Conservation (phyloP, 2,113 vertebrate genomes). For the Oreochromis spilurus region DNA sequence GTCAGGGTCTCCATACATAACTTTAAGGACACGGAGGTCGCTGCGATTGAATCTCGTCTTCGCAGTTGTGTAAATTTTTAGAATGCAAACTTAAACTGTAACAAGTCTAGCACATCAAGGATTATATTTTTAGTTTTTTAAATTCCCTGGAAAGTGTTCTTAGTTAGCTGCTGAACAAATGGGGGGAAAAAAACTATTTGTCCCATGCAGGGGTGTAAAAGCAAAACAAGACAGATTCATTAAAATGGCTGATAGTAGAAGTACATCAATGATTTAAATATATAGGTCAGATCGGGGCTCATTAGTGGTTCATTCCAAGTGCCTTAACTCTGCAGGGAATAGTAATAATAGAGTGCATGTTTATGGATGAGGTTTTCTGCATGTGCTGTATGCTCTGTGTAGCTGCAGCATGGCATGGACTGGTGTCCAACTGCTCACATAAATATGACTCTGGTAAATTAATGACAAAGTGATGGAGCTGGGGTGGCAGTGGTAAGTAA, state of each 20-base stretch:
- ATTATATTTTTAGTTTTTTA: background rate
- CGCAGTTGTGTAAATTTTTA: background rate
- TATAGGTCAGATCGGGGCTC: conserved; percentile 57
- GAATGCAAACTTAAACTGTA: background rate
- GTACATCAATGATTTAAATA: conserved; percentile 41
- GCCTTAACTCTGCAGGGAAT: conserved; percentile 39
- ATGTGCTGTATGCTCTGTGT: background rate
- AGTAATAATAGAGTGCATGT: conserved; percentile 42
- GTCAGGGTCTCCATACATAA: background rate
- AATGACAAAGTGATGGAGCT: conserved; percentile 51
- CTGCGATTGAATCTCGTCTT: background rate
- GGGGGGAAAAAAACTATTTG: background rate
- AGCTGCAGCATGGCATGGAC: background rate
- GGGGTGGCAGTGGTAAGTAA: conserved; percentile 48
- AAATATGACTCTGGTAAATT: conserved; percentile 55
- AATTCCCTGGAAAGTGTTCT: background rate
- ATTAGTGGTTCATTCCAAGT: conserved; percentile 54
- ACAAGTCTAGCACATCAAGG: background rate
- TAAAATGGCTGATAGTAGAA: conserved; percentile 20
- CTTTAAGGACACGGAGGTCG: background rate
- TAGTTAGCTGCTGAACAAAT: conserved; percentile 14
- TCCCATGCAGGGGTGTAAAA: background rate
- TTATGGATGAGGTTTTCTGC: conserved; percentile 47
- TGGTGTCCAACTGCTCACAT: conserved; percentile 32
- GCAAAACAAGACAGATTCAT: conserved; percentile 29